Evolutionary conservation across 2,888 invertebrate species (phyloP), one percentile per base, ranked within the genome.

Genomic region (Xanthorhoe designata): DNA sequence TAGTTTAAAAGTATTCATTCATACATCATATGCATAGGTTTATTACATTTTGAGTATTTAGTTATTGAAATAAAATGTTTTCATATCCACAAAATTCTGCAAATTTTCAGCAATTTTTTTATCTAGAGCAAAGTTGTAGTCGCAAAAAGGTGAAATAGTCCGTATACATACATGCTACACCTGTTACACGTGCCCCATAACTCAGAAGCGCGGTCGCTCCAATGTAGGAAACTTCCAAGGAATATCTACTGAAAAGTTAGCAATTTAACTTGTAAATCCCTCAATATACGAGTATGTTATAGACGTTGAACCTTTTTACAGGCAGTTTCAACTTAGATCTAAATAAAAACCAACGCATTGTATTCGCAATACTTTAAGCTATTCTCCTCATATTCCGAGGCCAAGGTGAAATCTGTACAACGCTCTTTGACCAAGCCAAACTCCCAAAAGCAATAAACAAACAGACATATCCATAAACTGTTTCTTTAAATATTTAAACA

Each of bases 151-250:
- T 68, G 64, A 77, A 75, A 72, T 73, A 76, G 69, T 75, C 59
- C 66, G 68, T 69, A 68, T 73, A 63, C 55, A 73, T 75, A 74
- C 73, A 74, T 72, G 71, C 71, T 78, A 78, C 80, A 82, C 81
- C 82, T 83, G 81, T 82, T 82, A 82, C 82, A 61, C 76, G 65
- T 62, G 35, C 63, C 54, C 65, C 68, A 79, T 79, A 78, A 76
- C 74, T 80, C 75, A 77, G 66, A 63, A 62, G 55, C 64, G 60
- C 52, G 66, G 65, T 52, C 55, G 64, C 62, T 65, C 66, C 64
- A 59, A 71, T 58, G 51, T 64, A 52, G 59, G 59, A 68, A 69
- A 67, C 61, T 61, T 67, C 69, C 65, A 49, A 60, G 61, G 72
- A 75, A 77, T 72, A 73, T 69, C 66, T 59, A 58, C 69, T 61